phyloP scores from a whole-genome alignment of 2,113 vertebrate genomes.

The Melanerpes aurifrons region DNA sequence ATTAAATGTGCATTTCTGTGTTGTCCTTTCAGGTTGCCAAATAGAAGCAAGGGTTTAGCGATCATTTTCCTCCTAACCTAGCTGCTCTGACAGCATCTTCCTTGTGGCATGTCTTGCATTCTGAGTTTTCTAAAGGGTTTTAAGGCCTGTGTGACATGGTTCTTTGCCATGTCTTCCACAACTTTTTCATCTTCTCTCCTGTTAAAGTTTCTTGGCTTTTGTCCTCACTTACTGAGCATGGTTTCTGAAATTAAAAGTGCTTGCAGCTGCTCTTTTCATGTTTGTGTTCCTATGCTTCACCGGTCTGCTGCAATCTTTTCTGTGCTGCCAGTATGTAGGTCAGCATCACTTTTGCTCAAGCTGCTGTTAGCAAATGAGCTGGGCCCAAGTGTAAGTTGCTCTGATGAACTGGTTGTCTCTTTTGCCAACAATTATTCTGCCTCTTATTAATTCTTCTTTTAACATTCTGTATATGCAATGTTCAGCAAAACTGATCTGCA shows the following conservation, averaged over 20 bases:
- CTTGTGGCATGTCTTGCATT: not conserved
- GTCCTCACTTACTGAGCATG: not conserved
- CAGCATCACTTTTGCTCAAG: slow-evolving; percentile 35
- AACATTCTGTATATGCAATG: slow-evolving; percentile 38
- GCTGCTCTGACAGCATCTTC: not conserved
- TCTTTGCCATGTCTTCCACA: not conserved
- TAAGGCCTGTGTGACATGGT: not conserved
- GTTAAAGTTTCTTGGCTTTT: not conserved
- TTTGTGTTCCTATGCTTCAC: not conserved
- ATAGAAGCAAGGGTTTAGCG: not conserved
- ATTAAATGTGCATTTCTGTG: not conserved
- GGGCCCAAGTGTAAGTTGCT: not conserved
- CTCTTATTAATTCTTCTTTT: slow-evolving; percentile 53
- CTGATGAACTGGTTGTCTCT: slow-evolving; percentile 19
- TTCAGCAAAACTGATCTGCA: slow-evolving; percentile 67
- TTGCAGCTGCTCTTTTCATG: slow-evolving; percentile 40
- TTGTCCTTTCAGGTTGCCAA: not conserved
- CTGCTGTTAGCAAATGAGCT: not conserved
- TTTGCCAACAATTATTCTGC: slow-evolving; percentile 44
- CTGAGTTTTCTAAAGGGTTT: not conserved
- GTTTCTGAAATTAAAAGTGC: slow-evolving; percentile 21
- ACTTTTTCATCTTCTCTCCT: not conserved
- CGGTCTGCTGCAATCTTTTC: slow-evolving; percentile 18
- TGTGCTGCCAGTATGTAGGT: slow-evolving; percentile 50
- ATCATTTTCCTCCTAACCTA: not conserved